Evolutionary conservation across 1,140 invertebrate genomes (phyloP).

Genomic region (Drosophila bocqueti): DNA sequence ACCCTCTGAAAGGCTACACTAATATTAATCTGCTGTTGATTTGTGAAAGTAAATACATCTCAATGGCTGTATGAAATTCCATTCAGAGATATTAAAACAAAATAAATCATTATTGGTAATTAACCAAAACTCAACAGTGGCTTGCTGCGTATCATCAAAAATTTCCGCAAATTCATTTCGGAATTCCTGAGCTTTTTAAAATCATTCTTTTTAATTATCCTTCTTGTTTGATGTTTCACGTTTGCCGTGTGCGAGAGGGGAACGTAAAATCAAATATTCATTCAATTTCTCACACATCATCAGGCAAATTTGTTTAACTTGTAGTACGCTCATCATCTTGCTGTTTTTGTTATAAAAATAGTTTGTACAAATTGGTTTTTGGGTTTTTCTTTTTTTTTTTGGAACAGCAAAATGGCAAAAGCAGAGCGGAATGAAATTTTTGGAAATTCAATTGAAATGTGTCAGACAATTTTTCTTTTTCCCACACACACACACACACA

Average conservation of each 20-base stretch:
- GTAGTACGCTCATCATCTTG: constrained; percentile 37
- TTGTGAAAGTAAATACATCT: background rate
- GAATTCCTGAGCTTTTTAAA: constrained; percentile 9
- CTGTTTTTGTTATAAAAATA: constrained; percentile 70
- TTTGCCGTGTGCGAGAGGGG: constrained; percentile 17
- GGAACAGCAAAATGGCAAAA: constrained; percentile 28
- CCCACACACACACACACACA: constrained; percentile 7
- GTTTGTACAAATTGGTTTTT: constrained; percentile 70
- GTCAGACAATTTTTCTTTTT: constrained; percentile 68
- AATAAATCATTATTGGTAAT: constrained; percentile 18
- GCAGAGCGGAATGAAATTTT: constrained; percentile 24
- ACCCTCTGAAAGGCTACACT: background rate
- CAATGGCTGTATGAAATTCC: background rate
- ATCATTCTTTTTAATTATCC: background rate
- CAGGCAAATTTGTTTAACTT: constrained; percentile 67
- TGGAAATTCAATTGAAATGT: constrained; percentile 75
- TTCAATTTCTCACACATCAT: constrained; percentile 76
- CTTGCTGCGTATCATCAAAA: background rate
- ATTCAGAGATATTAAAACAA: constrained; percentile 46
- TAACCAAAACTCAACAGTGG: background rate
- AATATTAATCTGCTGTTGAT: background rate
- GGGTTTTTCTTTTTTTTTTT: constrained; percentile 60
- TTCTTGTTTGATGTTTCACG: constrained; percentile 43
- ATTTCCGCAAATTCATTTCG: constrained; percentile 3
- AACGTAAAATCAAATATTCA: constrained; percentile 52